These are phyloP conservation scores for Lochmaea capreae DNA, from an alignment of 2,888 invertebrate genomes.

Conservation along the genomic window DNA sequence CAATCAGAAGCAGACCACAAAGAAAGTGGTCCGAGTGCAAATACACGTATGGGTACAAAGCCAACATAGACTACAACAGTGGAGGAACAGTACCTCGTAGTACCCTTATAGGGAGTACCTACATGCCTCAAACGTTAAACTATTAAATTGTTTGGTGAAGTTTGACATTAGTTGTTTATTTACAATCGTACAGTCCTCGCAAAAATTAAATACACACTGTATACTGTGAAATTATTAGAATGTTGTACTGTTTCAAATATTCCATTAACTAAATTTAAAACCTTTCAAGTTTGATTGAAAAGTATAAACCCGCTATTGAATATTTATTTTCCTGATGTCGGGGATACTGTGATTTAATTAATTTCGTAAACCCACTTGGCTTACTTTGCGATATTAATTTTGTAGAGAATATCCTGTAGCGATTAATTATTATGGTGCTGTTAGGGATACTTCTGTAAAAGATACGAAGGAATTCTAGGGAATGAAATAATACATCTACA, in stretches of 20 bases:
- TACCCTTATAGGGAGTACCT: too few relatives aligned
- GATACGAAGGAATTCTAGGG: background rate
- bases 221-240: background rate
- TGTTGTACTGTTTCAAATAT: background rate
- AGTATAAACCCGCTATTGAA: background rate
- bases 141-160: too few relatives aligned
- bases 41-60: too few relatives aligned
- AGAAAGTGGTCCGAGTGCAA: too few relatives aligned
- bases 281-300: slow-evolving; percentile 12
- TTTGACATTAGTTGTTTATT: too few relatives aligned
- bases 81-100: too few relatives aligned
- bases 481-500: too few relatives aligned
- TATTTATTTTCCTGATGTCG: slow-evolving; percentile 7
- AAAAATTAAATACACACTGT: background rate
- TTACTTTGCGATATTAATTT: background rate
- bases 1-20: too few relatives aligned
- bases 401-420: background rate
- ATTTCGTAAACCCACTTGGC: background rate
- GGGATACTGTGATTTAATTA: background rate
- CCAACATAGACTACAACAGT: too few relatives aligned
- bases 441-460: background rate
- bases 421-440: background rate
- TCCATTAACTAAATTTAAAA: background rate
- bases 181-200: too few relatives aligned
- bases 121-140: too few relatives aligned